Conservation (phyloP, 2,888 invertebrate genomes). For the Anthoptus insignis region DNA sequence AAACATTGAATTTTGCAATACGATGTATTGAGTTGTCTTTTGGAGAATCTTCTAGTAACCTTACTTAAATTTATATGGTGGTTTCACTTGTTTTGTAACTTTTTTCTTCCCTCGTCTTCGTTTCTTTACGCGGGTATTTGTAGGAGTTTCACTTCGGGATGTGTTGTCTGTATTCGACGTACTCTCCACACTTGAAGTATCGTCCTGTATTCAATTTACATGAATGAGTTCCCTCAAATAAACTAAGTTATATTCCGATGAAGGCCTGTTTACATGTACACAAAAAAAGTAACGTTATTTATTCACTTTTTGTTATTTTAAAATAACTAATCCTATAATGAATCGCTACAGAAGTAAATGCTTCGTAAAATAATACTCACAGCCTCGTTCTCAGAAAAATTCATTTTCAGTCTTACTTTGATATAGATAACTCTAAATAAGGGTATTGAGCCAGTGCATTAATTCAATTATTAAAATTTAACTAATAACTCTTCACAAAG, state of each 20-base stretch:
- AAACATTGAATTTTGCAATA: too few species aligned
- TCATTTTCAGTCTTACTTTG: constrained; percentile 59
- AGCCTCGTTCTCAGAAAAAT: constrained; percentile 81
- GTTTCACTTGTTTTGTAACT: constrained; percentile 88
- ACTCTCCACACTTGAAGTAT: constrained; percentile 94
- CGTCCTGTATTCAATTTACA: constrained; percentile 79
- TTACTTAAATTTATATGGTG: constrained; percentile 93
- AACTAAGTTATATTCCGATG: background rate
- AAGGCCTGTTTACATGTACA: too few species aligned
- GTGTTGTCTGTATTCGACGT: constrained; percentile 94
- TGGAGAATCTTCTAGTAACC: constrained; percentile 46
- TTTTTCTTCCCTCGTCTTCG: constrained; percentile 88
- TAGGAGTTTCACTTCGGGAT: constrained; percentile 94
- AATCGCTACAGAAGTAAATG: constrained; percentile 17
- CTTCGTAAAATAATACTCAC: constrained; percentile 65
- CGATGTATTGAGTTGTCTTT: background rate
- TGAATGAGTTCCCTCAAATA: background rate
- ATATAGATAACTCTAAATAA: constrained; percentile 18
- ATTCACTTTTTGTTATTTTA: background rate
- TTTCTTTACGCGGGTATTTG: constrained; percentile 87
- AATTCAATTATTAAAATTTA: constrained; percentile 25
- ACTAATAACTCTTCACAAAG: constrained; percentile 20
- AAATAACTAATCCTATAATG: background rate
- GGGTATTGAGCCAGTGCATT: constrained; percentile 9
- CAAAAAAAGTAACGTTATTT: too few species aligned